These are phyloP conservation scores for Aphelocoma coerulescens DNA, from an alignment of 2,113 vertebrate genomes.

Conservation along the genomic window DNA sequence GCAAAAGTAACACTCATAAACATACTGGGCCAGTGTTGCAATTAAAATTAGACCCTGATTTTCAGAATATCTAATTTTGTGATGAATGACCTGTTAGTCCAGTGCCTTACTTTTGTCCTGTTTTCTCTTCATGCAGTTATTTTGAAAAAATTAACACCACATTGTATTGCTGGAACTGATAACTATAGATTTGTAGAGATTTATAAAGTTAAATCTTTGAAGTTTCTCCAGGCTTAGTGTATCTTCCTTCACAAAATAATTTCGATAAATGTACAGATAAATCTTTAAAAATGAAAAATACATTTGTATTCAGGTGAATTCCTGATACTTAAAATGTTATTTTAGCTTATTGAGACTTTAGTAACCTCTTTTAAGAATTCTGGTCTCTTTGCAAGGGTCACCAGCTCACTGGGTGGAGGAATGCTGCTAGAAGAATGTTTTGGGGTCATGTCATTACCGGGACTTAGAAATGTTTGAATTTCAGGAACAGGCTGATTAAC, in stretches of 20 bases:
- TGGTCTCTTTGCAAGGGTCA: not conserved
- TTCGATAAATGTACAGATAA: not conserved
- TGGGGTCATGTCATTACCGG: not conserved
- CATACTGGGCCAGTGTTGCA: not conserved
- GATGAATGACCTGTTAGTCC: not conserved
- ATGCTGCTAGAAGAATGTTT: not conserved
- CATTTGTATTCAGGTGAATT: not conserved
- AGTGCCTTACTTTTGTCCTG: not conserved
- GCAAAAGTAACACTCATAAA: not conserved
- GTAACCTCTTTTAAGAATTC: not conserved
- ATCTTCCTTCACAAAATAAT: not conserved
- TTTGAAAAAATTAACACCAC: not conserved
- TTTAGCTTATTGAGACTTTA: not conserved
- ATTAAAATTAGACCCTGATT: not conserved
- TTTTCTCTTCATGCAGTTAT: not conserved
- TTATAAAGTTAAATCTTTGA: not conserved
- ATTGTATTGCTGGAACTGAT: not conserved
- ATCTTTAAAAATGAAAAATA: not conserved
- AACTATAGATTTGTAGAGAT: not conserved
- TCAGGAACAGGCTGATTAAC: not conserved
- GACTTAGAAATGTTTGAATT: not conserved
- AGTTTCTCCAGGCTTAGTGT: not conserved
- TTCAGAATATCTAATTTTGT: slow-evolving; percentile 20
- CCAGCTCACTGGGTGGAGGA: not conserved
- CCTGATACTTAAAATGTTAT: not conserved